phyloP scores from a whole-genome alignment of 2,113 vertebrate species.

The Dasyprocta punctata region DNA sequence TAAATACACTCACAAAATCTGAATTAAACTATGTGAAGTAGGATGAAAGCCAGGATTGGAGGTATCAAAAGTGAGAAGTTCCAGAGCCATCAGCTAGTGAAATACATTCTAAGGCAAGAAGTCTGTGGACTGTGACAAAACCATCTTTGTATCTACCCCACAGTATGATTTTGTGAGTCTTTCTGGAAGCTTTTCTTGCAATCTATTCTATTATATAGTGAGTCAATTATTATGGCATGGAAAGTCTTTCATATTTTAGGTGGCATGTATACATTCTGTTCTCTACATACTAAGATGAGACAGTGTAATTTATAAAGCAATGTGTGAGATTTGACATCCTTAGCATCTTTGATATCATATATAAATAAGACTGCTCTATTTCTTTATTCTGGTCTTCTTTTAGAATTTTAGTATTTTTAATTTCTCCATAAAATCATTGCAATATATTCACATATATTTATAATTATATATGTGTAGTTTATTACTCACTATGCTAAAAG shows the following conservation, averaged over 20 bases:
- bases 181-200: neutral
- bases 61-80: neutral
- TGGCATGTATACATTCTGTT: neutral
- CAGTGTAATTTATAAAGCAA: neutral
- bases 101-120: neutral
- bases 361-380: neutral
- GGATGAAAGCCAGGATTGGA: neutral
- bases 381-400: neutral
- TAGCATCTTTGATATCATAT: neutral
- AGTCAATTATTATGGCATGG: neutral
- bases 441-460: neutral
- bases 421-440: neutral
- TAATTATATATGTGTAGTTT: neutral
- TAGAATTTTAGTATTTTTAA: neutral
- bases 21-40: neutral
- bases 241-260: neutral
- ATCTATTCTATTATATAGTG: neutral
- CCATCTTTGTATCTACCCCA: neutral
- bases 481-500: neutral
- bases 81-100: neutral
- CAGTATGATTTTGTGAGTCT: neutral
- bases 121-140: neutral
- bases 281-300: neutral
- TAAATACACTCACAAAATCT: neutral
- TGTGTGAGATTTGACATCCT: neutral